Percentiles rank a stretch among this genome's conserved stretches.
Conservation (phyloP, 2,797 vertebrate species). For the Acomys russatus region DNA sequence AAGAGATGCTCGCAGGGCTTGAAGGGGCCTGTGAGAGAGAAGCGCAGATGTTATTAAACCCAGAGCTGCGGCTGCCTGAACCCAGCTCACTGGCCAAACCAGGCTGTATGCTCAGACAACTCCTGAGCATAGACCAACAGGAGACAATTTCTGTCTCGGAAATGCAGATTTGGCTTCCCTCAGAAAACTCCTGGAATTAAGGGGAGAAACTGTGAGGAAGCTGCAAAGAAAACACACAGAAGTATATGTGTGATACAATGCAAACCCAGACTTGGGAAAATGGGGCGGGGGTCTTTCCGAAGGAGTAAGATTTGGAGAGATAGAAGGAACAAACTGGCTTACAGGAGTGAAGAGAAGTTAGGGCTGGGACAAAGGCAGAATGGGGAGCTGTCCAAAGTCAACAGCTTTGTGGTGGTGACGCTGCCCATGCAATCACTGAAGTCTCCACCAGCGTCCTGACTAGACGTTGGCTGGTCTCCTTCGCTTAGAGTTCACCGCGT, state of each 20-base stretch:
- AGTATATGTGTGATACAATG: fast-evolving
- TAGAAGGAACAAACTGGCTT: background rate
- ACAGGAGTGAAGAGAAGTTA: background rate
- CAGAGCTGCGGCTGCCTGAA: background rate
- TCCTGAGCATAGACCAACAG: background rate
- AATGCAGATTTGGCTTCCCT: background rate
- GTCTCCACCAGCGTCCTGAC: background rate
- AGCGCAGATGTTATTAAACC: background rate
- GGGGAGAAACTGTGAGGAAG: fast-evolving
- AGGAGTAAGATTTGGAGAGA: background rate
- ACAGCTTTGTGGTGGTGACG: background rate
- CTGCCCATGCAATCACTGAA: background rate
- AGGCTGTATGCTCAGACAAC: background rate
- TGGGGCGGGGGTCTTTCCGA: background rate
- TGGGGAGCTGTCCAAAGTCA: background rate
- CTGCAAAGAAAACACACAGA: background rate
- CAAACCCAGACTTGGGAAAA: background rate
- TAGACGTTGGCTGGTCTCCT: background rate
- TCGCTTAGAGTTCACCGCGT: background rate
- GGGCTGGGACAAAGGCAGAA: background rate
- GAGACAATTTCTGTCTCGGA: background rate
- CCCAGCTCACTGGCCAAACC: background rate
- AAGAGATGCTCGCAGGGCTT: conserved; percentile 96
- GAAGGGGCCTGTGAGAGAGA: conserved; percentile 93
- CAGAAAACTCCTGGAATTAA: background rate